Conservation (phyloP, 1,140 invertebrate species). For the Musca domestica region DNA sequence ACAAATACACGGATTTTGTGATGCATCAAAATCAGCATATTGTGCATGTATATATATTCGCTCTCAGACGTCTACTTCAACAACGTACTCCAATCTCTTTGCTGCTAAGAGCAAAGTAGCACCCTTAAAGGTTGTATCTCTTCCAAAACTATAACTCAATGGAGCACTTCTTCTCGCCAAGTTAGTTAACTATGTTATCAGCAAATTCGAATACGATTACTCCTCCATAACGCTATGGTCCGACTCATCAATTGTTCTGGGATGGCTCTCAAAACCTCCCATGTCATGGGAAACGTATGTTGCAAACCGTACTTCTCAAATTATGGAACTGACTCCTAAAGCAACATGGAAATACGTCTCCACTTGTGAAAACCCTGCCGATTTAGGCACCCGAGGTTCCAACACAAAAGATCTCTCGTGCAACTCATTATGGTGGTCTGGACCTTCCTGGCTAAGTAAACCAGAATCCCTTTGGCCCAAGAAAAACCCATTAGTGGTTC, state of each 20-base stretch:
- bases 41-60: not conserved
- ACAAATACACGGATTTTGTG: slow-evolving; percentile 3
- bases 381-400: not conserved
- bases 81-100: not conserved
- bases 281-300: slow-evolving; percentile 10
- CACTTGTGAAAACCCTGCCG: not conserved
- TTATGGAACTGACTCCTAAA: not conserved
- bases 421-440: slow-evolving; percentile 7
- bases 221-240: not conserved
- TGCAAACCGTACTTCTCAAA: not conserved
- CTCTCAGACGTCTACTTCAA: not conserved
- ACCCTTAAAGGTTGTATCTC: too few species aligned
- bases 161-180: not conserved
- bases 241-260: not conserved
- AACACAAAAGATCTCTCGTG: not conserved
- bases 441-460: not conserved
- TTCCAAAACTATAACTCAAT: not conserved
- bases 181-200: not conserved
- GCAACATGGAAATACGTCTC: not conserved
- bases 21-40: not conserved
- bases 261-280: slow-evolving; percentile 13
- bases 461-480: not conserved
- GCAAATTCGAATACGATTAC: not conserved
- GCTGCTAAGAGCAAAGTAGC: too few species aligned
- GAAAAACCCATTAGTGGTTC: not conserved